Percentiles rank a stretch among this genome's conserved stretches.
These are phyloP conservation scores for Drosophila obscura DNA, from an alignment of 1,140 invertebrate species.

Conservation along the genomic window DNA sequence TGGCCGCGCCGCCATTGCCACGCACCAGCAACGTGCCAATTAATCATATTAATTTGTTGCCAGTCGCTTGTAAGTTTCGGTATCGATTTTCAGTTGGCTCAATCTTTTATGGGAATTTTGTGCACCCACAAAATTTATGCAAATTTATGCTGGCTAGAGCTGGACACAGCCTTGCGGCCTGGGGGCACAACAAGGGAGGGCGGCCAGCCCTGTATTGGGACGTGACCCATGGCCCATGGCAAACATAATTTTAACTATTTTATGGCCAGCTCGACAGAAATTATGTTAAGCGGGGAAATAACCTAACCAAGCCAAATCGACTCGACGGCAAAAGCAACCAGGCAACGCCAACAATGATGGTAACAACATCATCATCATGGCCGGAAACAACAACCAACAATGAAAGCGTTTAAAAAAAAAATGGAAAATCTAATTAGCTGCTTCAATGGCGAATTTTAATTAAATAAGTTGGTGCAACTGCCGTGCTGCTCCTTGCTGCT, in stretches of 20 bases:
- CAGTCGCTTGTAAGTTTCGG: slow-evolving; percentile 34
- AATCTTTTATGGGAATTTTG: background rate
- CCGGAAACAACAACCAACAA: slow-evolving; percentile 21
- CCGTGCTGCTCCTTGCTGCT: slow-evolving; percentile 32
- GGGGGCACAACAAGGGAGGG: background rate
- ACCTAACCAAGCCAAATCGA: background rate
- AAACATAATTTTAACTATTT: slow-evolving; percentile 72
- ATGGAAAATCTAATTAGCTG: slow-evolving; percentile 69
- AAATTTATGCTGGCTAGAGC: slow-evolving; percentile 66
- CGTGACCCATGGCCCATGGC: slow-evolving; percentile 24
- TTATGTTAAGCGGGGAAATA: slow-evolving; percentile 43
- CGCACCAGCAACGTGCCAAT: slow-evolving; percentile 59
- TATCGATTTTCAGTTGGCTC: slow-evolving; percentile 58
- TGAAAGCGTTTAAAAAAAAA: slow-evolving; percentile 48
- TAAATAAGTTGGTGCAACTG: slow-evolving; percentile 77
- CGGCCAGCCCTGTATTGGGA: background rate
- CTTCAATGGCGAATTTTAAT: slow-evolving; percentile 78
- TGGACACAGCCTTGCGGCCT: slow-evolving; percentile 2
- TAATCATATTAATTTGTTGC: slow-evolving; percentile 79
- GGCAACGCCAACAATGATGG: slow-evolving; percentile 6
- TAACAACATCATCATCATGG: slow-evolving; percentile 47
- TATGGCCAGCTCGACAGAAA: slow-evolving; percentile 53
- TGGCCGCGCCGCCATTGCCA: slow-evolving; percentile 28
- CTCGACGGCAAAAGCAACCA: slow-evolving; percentile 28
- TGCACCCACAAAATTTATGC: slow-evolving; percentile 47